These are phyloP conservation scores for Bufo bufo DNA, from an alignment of 2,113 vertebrate genomes.

Conservation along the genomic window DNA sequence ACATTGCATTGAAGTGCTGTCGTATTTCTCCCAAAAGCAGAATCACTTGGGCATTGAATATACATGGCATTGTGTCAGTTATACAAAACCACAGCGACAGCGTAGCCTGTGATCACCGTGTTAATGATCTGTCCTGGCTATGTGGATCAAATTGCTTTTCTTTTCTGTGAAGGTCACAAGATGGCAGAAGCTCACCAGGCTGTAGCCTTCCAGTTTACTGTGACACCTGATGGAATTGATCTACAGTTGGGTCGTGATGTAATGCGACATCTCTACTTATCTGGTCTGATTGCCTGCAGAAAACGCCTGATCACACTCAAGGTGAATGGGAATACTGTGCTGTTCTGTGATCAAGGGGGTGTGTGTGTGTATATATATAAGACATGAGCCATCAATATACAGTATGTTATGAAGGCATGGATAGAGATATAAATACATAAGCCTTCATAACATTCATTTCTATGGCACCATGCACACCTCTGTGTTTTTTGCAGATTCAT, in stretches of 20 bases:
- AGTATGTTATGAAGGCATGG: too few species aligned
- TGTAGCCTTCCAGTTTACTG: constrained; percentile 95
- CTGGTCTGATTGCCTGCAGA: constrained; percentile 85
- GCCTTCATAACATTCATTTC: too few species aligned
- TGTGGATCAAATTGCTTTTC: neutral
- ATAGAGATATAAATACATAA: too few species aligned
- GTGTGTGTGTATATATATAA: too few species aligned
- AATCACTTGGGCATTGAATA: neutral
- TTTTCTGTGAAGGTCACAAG: constrained; percentile 44
- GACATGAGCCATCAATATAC: neutral
- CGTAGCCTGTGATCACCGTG: neutral
- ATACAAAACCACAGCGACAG: neutral
- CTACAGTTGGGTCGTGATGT: constrained; percentile 87
- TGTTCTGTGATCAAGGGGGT: neutral
- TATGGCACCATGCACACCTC: too few species aligned
- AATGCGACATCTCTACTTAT: constrained; percentile 85
- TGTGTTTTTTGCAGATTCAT: too few species aligned
- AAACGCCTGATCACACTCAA: constrained; percentile 87
- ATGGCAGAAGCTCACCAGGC: constrained; percentile 98
- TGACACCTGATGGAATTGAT: constrained; percentile 89
- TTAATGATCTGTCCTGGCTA: neutral
- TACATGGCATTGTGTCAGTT: neutral
- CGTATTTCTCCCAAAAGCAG: neutral
- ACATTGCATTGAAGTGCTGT: too few species aligned
- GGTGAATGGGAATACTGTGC: constrained; percentile 67